A percentile compares a stretch with the other conserved stretches of the same genome.
phyloP scores from a whole-genome alignment of 2,797 vertebrate genomes.

The Lutjanus campechanus region DNA sequence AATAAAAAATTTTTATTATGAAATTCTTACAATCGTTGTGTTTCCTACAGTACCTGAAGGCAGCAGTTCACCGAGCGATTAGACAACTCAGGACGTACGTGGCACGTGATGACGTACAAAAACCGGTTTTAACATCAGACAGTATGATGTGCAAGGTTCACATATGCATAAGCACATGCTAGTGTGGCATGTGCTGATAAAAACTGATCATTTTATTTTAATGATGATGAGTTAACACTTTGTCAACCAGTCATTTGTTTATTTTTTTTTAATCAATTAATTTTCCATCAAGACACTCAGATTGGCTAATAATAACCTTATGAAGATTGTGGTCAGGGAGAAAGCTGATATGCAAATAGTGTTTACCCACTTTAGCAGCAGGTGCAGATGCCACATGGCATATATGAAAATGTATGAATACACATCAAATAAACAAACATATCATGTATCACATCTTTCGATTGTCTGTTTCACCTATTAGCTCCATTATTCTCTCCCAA shows the following conservation, averaged over 20 bases:
- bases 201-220: background rate
- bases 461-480: background rate
- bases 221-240: background rate
- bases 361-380: background rate
- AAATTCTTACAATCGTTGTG: accelerated
- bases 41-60: constrained; percentile 59
- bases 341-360: background rate
- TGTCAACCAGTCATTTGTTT: background rate
- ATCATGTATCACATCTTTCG: background rate
- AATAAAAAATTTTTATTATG: background rate
- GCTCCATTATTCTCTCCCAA: background rate
- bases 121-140: constrained; percentile 21
- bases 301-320: background rate
- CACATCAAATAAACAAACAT: constrained; percentile 15
- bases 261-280: background rate
- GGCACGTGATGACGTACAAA: constrained; percentile 42
- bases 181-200: background rate
- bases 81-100: constrained; percentile 1
- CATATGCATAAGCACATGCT: too few relatives aligned
- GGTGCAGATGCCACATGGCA: constrained; percentile 1
- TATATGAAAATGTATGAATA: constrained; percentile 10
- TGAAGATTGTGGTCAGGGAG: background rate
- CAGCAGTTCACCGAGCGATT: constrained; percentile 37
- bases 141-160: constrained; percentile 3
- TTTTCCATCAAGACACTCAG: background rate